Evolutionary conservation across 2,797 vertebrate species (phyloP).

Genomic region (Propithecus deckenii): DNA sequence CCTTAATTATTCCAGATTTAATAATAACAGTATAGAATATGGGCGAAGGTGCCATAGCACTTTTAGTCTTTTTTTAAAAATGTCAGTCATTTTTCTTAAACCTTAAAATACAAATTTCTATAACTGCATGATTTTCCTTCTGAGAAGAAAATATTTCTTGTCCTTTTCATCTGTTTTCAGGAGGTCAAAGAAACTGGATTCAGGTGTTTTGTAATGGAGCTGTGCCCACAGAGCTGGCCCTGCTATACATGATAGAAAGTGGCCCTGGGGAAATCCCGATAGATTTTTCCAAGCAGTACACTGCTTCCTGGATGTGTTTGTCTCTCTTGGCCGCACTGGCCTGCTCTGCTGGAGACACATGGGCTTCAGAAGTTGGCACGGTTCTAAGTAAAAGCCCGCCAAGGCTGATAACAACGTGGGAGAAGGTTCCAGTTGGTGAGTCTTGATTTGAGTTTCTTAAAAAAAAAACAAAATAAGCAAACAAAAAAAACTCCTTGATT

Average conservation of each 20-base stretch:
- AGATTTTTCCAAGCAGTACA: constrained; percentile 94
- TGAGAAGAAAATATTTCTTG: not conserved
- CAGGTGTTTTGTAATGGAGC: constrained; percentile 98
- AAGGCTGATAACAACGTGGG: constrained; percentile 95
- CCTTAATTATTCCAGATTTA: constrained; percentile 5
- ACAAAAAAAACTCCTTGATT: not conserved
- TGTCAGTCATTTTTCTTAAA: not conserved
- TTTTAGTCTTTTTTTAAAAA: not conserved
- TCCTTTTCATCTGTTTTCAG: constrained; percentile 81
- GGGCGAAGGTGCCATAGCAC: not conserved
- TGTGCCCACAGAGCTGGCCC: constrained; percentile 93
- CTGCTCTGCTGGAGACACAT: constrained; percentile 94
- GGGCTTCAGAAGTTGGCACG: constrained; percentile 96
- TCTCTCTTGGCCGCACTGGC: constrained; percentile 94
- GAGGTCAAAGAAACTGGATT: constrained; percentile 96
- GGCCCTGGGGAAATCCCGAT: constrained; percentile 96
- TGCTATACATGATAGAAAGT: constrained; percentile 98
- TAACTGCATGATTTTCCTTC: not conserved
- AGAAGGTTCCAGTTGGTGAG: constrained; percentile 94
- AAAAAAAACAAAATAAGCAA: not conserved
- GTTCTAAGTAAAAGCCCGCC: constrained; percentile 91
- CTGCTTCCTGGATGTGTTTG: constrained; percentile 97
- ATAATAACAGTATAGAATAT: not conserved
- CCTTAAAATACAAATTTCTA: not conserved
- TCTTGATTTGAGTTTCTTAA: constrained; percentile 26